phyloP scores from a whole-genome alignment of 2,113 vertebrate species.

The Clarias batrachus region DNA sequence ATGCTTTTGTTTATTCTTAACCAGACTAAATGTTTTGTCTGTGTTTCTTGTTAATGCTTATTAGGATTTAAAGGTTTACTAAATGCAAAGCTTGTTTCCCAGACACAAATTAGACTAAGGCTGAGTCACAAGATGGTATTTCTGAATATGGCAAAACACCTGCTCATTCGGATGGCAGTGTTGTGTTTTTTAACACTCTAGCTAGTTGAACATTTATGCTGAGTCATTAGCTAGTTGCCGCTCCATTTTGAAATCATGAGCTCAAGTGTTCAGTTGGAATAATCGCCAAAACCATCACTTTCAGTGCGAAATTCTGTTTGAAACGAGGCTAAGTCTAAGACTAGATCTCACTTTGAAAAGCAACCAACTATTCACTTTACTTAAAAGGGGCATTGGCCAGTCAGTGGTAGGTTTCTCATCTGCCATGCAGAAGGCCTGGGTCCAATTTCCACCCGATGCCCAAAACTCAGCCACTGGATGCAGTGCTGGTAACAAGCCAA shows the following conservation, averaged over 20 bases:
- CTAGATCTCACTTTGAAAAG: neutral
- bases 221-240: neutral
- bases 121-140: neutral
- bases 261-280: neutral
- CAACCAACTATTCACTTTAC: neutral
- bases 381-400: neutral
- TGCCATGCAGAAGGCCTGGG: no score
- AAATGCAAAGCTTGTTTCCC: neutral
- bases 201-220: neutral
- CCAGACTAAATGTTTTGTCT: neutral
- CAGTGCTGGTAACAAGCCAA: no score
- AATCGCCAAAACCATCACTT: neutral
- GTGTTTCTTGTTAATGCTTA: neutral
- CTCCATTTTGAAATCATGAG: neutral
- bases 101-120: neutral
- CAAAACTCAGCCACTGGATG: no score
- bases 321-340: neutral
- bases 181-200: neutral
- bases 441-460: no score
- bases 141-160: neutral
- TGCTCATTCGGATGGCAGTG: neutral
- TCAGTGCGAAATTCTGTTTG: neutral
- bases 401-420: no score
- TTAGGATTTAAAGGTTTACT: neutral
- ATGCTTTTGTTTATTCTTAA: constrained; percentile 29